Evolutionary conservation across 2,797 vertebrate species (phyloP).

Genomic region (Hoplostethus mediterraneus): DNA sequence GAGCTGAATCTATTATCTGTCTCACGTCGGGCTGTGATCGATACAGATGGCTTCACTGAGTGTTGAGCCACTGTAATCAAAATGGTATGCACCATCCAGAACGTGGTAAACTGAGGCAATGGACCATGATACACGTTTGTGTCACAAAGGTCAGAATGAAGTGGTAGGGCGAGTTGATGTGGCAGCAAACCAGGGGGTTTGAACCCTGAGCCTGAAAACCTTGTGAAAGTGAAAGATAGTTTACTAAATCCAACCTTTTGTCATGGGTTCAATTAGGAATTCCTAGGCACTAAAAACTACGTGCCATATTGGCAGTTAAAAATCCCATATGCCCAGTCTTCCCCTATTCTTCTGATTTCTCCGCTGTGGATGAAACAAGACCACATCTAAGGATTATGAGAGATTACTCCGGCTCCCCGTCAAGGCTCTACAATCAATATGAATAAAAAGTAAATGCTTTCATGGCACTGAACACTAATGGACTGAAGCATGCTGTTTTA

Average conservation of each 20-base stretch:
- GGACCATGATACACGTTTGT: background rate
- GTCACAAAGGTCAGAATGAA: constrained; percentile 27
- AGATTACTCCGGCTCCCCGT: constrained; percentile 44
- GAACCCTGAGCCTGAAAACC: background rate
- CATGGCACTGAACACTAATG: constrained; percentile 17
- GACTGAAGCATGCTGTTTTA: background rate
- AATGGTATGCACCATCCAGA: constrained; percentile 15
- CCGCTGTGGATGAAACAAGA: background rate
- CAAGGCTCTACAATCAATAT: constrained; percentile 24
- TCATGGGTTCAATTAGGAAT: constrained; percentile 10
- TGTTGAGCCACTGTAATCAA: constrained; percentile 30
- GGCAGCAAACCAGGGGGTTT: background rate
- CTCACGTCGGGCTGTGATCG: constrained; percentile 33
- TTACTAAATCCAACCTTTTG: background rate
- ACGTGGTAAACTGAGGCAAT: constrained; percentile 25
- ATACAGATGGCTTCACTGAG: constrained; percentile 45
- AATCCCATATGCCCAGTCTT: constrained; percentile 9
- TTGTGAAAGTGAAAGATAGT: background rate
- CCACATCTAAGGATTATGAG: constrained; percentile 36
- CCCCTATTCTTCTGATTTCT: constrained; percentile 14
- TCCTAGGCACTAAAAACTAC: background rate
- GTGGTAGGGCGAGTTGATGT: constrained; percentile 3
- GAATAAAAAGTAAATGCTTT: constrained; percentile 26
- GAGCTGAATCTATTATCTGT: constrained; percentile 46
- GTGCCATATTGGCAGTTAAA: constrained; percentile 33